These are phyloP conservation scores for Atrina japonica DNA, from an alignment of 2,888 invertebrate species.

Conservation along the genomic window DNA sequence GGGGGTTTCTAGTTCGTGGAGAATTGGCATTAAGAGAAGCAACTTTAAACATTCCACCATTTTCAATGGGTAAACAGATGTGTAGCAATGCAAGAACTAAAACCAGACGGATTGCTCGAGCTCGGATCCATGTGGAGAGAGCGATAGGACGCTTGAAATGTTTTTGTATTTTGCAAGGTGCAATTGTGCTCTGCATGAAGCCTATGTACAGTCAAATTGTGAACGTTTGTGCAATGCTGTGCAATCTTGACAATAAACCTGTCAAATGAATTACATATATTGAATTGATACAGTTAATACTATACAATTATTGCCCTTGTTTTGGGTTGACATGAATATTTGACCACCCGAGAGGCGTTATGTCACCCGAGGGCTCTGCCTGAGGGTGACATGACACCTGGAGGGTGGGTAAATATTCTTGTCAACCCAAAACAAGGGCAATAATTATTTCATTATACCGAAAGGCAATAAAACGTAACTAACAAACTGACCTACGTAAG, in stretches of 20 bases:
- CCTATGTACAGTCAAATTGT: neutral
- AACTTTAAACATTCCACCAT: conserved; percentile 45
- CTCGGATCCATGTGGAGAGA: conserved; percentile 44
- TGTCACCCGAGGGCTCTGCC: too few species aligned
- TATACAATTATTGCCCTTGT: too few species aligned
- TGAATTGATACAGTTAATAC: neutral
- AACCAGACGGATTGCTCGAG: conserved; percentile 30
- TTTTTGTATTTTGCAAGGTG: conserved; percentile 1
- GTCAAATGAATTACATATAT: neutral
- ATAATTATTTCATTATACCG: too few species aligned
- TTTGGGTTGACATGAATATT: too few species aligned
- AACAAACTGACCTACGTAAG: too few species aligned
- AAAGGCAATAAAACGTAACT: too few species aligned
- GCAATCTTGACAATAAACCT: conserved; percentile 16
- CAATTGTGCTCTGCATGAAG: neutral
- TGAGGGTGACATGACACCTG: too few species aligned
- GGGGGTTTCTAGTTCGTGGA: conserved; percentile 40
- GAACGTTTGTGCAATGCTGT: conserved; percentile 10
- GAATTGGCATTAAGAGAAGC: conserved; percentile 32
- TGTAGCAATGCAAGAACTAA: conserved; percentile 28
- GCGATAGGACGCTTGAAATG: conserved; percentile 17
- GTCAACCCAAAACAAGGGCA: too few species aligned
- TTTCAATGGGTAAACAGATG: conserved; percentile 35
- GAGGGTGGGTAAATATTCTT: too few species aligned
- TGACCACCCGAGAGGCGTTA: too few species aligned